Evolutionary conservation across 2,797 vertebrate species (phyloP), one percentile per base, ranked within the genome.

Genomic region (Lutjanus campechanus): DNA sequence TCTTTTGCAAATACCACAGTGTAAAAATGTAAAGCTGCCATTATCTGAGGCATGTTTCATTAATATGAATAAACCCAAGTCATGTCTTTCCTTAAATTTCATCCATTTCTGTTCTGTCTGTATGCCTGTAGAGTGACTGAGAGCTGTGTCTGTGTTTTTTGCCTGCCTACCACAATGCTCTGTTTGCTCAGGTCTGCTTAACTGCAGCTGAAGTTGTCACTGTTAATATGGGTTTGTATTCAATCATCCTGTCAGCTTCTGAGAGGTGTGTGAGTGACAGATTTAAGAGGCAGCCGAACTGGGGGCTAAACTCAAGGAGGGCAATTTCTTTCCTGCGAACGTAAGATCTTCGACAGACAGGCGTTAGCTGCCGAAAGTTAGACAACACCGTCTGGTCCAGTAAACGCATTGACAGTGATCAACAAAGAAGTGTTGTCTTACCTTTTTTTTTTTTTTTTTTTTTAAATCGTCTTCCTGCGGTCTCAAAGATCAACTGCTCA

Each of bases 391-490:
- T 95, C 95, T 95, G 93, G 94, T 94, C 94, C 91, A 90, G 94
- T 96, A 93, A 95, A 92, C 65, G 90, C 85, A 80, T 83, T 95
- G 95, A 95, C 95, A 96, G 95, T 96, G 95, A 96, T 95, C 94
- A 94, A 94, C 95, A 96, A 96, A 96, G 95, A 94, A 93, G 73
- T 91, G 90, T 95, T 94, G 89, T 94, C 92, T 94, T 91, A 86
- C 85, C 84, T 85, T 84, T 90, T 85, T 86, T 82, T 74, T 63
- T 56, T 74, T 63, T 56, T 82, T 79, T 69, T 73, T 87, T 80
- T 76, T 85, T 66, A 81, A 84, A 88, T 93, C 80, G 86, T 94
- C 90, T 94, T 93, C 88, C 82, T 85, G 74, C 82, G 90, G 94
- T 94, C 94, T 95, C 88, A 86, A 92, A 95, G 95, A 95, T 95